Evolutionary conservation across 2,113 vertebrate genomes (phyloP).

Genomic region (Alligator sinensis): DNA sequence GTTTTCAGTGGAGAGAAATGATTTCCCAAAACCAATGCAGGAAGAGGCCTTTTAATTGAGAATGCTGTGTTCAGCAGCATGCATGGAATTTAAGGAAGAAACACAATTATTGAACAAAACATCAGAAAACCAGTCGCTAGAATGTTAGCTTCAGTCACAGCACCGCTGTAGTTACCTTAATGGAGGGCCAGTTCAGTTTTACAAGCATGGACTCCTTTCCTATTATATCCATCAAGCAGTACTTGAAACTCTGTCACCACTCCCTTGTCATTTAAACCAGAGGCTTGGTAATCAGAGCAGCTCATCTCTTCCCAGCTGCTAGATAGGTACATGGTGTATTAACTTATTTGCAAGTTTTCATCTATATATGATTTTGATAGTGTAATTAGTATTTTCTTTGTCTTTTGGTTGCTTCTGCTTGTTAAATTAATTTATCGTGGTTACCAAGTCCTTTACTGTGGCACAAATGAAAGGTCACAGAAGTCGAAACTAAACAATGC

Average conservation of each 20-base stretch:
- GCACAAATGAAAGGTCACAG: not conserved
- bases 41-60: not conserved
- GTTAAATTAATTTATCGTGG: not conserved
- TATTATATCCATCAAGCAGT: not conserved
- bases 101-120: not conserved
- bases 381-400: not conserved
- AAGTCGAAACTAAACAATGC: not conserved
- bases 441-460: not conserved
- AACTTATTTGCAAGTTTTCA: not conserved
- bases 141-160: not conserved
- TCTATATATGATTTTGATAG: not conserved
- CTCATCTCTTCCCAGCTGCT: not conserved
- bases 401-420: not conserved
- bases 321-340: not conserved
- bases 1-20: not conserved
- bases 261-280: not conserved
- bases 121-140: not conserved
- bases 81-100: not conserved
- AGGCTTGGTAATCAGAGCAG: not conserved
- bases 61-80: not conserved
- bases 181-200: not conserved
- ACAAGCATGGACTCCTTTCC: not conserved
- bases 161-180: not conserved
- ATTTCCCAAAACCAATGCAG: not conserved
- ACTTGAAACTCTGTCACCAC: not conserved